Evolutionary conservation across 2,113 vertebrate genomes (phyloP).

Genomic region (Cacatua alba): DNA sequence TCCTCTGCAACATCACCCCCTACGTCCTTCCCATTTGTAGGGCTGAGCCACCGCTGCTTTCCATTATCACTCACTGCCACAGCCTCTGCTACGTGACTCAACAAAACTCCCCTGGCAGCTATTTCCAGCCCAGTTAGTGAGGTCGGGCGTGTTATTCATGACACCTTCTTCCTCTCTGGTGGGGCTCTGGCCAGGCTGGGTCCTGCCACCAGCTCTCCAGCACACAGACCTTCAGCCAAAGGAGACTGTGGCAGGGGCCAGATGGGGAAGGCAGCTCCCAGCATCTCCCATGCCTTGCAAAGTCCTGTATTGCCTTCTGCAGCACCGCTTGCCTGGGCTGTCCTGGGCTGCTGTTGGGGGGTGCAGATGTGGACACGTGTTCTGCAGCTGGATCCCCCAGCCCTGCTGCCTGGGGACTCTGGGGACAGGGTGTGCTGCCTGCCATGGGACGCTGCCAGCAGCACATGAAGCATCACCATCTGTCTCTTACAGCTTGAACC

Average conservation of each 20-base stretch:
- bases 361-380: background rate
- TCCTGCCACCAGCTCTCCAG: background rate
- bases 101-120: background rate
- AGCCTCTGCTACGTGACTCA: background rate
- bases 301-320: background rate
- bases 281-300: background rate
- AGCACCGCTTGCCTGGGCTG: rapidly evolving
- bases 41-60: background rate
- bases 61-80: background rate
- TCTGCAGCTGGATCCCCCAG: background rate
- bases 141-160: background rate
- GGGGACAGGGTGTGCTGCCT: background rate
- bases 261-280: background rate
- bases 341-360: background rate
- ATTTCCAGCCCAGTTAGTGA: background rate
- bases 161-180: background rate
- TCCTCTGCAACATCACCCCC: background rate
- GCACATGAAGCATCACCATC: background rate
- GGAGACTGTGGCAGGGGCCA: background rate
- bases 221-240: background rate
- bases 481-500: background rate
- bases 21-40: background rate
- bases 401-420: background rate
- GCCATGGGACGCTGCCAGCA: background rate
- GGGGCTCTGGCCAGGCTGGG: background rate